phyloP scores from a whole-genome alignment of 2,888 invertebrate genomes.

The Drosophila paramelanica region DNA sequence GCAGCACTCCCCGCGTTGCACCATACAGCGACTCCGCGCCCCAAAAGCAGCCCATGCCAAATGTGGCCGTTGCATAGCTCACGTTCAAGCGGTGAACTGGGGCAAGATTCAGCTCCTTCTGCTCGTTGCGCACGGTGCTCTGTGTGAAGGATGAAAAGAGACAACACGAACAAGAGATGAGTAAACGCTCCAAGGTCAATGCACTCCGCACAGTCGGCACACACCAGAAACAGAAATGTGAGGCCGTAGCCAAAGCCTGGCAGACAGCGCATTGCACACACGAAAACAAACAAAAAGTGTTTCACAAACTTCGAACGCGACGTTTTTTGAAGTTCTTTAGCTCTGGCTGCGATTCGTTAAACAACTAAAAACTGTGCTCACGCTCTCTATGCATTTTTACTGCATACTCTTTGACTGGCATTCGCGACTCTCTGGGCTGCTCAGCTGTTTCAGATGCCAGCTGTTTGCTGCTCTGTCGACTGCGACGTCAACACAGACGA shows the following conservation, averaged over 20 bases:
- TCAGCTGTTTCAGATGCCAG: slow-evolving; percentile 46
- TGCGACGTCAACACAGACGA: slow-evolving; percentile 13
- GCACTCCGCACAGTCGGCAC: slow-evolving; percentile 21
- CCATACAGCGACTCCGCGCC: slow-evolving; percentile 94
- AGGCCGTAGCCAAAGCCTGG: slow-evolving; percentile 68
- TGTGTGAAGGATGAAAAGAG: slow-evolving; percentile 39
- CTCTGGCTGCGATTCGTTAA: slow-evolving; percentile 18
- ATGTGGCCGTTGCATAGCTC: slow-evolving; percentile 88
- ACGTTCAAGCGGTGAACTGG: slow-evolving; percentile 81
- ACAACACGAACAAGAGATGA: neutral
- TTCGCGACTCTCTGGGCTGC: slow-evolving; percentile 19
- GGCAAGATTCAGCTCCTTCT: slow-evolving; percentile 80
- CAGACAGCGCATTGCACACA: slow-evolving; percentile 59
- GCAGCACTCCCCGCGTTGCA: slow-evolving; percentile 88
- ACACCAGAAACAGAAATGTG: slow-evolving; percentile 72
- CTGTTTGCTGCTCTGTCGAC: slow-evolving; percentile 32
- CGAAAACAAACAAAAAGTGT: neutral
- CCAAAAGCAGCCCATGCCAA: slow-evolving; percentile 98
- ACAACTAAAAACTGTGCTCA: slow-evolving; percentile 26
- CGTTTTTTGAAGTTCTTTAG: slow-evolving; percentile 22
- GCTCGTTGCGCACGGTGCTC: slow-evolving; percentile 83
- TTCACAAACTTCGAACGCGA: slow-evolving; percentile 12
- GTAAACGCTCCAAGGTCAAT: slow-evolving; percentile 20
- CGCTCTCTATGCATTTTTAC: slow-evolving; percentile 34
- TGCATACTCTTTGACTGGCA: slow-evolving; percentile 32